phyloP scores from a whole-genome alignment of 2,113 vertebrate species.

The Perognathus longimembris region DNA sequence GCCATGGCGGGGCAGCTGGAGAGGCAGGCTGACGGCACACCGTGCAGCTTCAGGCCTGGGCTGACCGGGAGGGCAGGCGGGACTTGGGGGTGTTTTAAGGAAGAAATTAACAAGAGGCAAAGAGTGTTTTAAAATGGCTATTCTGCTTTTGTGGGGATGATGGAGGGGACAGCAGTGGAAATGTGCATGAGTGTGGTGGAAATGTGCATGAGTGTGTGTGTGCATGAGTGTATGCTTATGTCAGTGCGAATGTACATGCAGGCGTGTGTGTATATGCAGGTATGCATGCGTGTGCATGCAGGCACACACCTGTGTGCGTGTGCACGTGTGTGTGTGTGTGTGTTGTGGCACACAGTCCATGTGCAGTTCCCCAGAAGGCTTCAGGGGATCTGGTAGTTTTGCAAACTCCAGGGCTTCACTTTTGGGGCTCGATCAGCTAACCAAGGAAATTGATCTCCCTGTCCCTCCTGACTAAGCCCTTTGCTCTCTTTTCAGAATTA shows the following conservation, averaged over 20 bases:
- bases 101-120: background rate
- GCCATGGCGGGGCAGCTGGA: background rate
- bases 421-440: background rate
- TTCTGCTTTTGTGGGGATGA: background rate
- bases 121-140: background rate
- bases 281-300: too few relatives aligned
- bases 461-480: background rate
- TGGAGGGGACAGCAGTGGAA: background rate
- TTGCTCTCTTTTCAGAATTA: slow-evolving; percentile 54
- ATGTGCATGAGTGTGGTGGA: background rate
- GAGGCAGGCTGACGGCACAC: rapidly evolving
- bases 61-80: background rate
- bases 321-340: too few relatives aligned
- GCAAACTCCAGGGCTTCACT: background rate
- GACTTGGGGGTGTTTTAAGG: background rate
- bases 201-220: background rate
- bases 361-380: too few relatives aligned
- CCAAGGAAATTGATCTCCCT: background rate
- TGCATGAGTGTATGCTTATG: too few relatives aligned
- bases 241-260: too few relatives aligned
- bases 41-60: background rate
- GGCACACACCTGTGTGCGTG: too few relatives aligned
- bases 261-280: background rate
- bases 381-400: rapidly evolving
- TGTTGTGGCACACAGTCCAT: background rate